Conservation (phyloP, 2,113 vertebrate species). For the Odocoileus virginianus region DNA sequence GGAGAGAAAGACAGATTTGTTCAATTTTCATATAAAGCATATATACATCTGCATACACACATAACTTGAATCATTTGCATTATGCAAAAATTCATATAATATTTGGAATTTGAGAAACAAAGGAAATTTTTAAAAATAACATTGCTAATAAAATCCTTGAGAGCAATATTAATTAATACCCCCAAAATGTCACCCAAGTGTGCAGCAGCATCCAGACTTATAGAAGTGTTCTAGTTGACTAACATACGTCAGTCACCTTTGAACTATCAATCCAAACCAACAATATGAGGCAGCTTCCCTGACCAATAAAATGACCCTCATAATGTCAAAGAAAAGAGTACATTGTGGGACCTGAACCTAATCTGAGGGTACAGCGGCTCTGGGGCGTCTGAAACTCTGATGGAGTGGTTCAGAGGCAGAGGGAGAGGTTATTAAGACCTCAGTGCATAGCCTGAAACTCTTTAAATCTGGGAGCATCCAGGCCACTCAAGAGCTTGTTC, state of each 20-base stretch:
- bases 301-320: not conserved
- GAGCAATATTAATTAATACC: not conserved
- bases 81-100: not conserved
- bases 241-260: not conserved
- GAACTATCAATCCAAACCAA: not conserved
- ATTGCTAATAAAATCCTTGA: not conserved
- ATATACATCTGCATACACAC: not conserved
- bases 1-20: not conserved
- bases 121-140: not conserved
- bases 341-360: not conserved
- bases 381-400: not conserved
- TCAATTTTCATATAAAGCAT: not conserved
- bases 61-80: not conserved
- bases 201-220: not conserved
- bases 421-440: not conserved
- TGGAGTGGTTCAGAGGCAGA: not conserved
- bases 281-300: not conserved
- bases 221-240: not conserved
- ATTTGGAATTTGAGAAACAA: conserved; percentile 6
- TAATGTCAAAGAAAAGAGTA: not conserved
- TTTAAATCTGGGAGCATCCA: not conserved
- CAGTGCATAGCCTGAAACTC: not conserved
- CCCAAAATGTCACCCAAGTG: not conserved
- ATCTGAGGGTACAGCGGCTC: not conserved
- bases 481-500: not conserved